These are phyloP conservation scores for Terrapene triunguis DNA, from an alignment of 2,113 vertebrate species.

Conservation along the genomic window DNA sequence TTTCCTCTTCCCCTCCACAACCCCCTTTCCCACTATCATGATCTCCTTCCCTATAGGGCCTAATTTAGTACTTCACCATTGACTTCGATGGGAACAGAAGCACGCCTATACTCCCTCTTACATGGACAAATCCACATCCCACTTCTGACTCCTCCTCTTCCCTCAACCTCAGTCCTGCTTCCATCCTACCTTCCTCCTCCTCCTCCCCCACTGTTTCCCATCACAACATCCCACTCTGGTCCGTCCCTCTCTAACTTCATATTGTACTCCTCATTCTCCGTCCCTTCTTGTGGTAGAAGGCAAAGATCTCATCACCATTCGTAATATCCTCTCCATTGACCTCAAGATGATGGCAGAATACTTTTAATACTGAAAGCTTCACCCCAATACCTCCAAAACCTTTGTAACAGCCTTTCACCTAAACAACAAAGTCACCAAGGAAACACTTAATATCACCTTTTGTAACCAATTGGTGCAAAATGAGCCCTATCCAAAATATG, in stretches of 20 bases:
- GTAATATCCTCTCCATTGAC: neutral
- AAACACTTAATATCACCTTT: neutral
- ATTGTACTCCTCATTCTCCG: neutral
- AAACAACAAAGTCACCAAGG: neutral
- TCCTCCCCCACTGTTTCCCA: neutral
- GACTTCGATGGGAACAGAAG: neutral
- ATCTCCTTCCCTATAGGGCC: accelerated
- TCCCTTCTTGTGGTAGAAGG: neutral
- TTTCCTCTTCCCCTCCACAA: neutral
- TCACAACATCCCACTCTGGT: neutral
- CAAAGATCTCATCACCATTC: neutral
- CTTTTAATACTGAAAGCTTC: neutral
- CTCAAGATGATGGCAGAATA: neutral
- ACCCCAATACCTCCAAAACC: neutral
- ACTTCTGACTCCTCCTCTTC: neutral
- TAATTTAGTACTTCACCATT: neutral
- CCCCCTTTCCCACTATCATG: neutral
- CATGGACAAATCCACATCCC: neutral
- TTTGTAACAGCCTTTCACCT: neutral
- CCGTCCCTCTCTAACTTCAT: neutral
- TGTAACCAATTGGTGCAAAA: neutral
- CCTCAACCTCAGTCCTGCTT: neutral
- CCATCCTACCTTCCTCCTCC: neutral
- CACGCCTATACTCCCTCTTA: neutral
- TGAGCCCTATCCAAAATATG: neutral